Percentiles rank a stretch among this genome's conserved stretches.
These are phyloP conservation scores for Phymorhynchus buccinoides DNA, from an alignment of 1,140 invertebrate genomes.

Conservation along the genomic window DNA sequence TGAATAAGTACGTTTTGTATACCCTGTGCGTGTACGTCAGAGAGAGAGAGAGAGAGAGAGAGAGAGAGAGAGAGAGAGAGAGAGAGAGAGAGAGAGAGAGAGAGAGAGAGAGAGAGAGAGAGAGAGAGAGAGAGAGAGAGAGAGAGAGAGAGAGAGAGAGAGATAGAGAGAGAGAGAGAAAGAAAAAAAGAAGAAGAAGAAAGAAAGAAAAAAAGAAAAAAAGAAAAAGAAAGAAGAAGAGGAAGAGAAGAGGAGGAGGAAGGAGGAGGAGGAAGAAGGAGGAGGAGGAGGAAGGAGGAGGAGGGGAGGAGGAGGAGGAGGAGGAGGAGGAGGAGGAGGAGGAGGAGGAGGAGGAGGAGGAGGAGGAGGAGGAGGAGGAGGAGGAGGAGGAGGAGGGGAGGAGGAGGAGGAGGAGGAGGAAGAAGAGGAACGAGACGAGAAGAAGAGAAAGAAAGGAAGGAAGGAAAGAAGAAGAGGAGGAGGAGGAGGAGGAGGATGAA, in stretches of 20 bases:
- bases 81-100: no score
- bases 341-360: background rate
- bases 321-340: background rate
- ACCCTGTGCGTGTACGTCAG: no score
- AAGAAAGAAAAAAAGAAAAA: background rate
- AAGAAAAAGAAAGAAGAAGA: background rate
- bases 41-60: no score
- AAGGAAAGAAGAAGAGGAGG: background rate
- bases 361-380: background rate
- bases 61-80: no score
- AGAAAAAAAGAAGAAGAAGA: background rate
- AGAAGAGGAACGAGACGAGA: background rate
- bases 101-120: no score
- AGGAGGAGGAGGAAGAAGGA: background rate
- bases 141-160: no score
- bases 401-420: background rate
- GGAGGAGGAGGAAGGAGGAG: background rate
- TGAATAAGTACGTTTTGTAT: no score
- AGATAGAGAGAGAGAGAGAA: no score
- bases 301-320: background rate
- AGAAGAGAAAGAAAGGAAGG: background rate
- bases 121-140: no score
- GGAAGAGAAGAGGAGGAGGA: background rate
- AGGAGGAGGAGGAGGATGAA: background rate
- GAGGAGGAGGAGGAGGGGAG: no score